These are phyloP conservation scores for Dinothrombium tinctorium DNA, from an alignment of 1,140 invertebrate species.

Conservation along the genomic window DNA sequence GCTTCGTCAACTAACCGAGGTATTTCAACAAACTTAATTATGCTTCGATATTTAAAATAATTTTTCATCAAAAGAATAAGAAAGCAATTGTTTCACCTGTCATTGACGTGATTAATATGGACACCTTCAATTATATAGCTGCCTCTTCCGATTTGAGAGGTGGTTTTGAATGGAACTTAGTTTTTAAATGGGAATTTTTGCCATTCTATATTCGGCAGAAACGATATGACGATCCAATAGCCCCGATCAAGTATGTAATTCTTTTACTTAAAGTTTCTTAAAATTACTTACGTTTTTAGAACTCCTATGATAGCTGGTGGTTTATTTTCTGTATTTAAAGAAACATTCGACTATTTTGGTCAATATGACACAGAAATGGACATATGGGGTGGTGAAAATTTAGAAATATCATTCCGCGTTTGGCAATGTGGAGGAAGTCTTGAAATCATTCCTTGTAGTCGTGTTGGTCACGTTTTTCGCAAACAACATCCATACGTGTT, in stretches of 20 bases:
- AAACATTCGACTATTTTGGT: conserved; percentile 37
- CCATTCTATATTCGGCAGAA: too few species aligned
- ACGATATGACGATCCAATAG: too few species aligned
- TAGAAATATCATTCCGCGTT: conserved; percentile 20
- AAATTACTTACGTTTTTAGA: too few species aligned
- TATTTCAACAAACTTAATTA: too few species aligned
- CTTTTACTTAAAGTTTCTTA: too few species aligned
- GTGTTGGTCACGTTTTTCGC: conserved; percentile 32
- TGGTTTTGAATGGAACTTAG: conserved; percentile 90
- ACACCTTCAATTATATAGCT: conserved; percentile 72
- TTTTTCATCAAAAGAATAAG: conserved; percentile 27
- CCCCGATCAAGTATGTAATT: too few species aligned
- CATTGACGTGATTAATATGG: conserved; percentile 87
- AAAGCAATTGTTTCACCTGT: conserved; percentile 88
- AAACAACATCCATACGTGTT: conserved; percentile 25
- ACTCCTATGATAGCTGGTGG: conserved; percentile 45
- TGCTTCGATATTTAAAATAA: too few species aligned
- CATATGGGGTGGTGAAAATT: conserved; percentile 33
- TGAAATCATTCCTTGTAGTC: conserved; percentile 28
- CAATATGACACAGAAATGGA: conserved; percentile 39
- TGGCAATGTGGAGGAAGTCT: conserved; percentile 28
- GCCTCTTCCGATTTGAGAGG: conserved; percentile 90
- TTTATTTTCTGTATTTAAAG: conserved; percentile 34
- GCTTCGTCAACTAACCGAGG: too few species aligned
- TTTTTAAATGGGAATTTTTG: background rate